Percentiles rank a stretch among this genome's conserved stretches.
Conservation (phyloP, 2,888 invertebrate genomes). For the Slavum lentiscoides region DNA sequence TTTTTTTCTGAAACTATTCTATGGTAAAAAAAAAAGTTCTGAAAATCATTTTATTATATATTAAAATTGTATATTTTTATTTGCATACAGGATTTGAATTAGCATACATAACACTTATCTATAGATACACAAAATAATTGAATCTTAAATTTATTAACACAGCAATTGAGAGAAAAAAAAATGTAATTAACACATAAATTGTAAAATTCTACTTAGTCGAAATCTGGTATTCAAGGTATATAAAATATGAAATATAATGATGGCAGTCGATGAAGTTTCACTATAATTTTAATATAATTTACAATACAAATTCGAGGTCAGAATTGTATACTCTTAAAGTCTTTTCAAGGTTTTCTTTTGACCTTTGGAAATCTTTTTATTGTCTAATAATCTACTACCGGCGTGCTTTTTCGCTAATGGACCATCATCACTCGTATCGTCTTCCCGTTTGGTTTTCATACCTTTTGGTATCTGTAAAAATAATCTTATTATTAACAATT, state of each 20-base stretch:
- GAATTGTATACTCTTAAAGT: slow-evolving; percentile 66
- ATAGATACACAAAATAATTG: slow-evolving; percentile 29
- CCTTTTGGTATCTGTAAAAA: slow-evolving; percentile 63
- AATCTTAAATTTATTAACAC: slow-evolving; percentile 23
- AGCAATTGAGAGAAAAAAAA: slow-evolving; percentile 15
- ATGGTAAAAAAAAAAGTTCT: slow-evolving; percentile 11
- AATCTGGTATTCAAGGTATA: slow-evolving; percentile 25
- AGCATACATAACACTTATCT: background rate
- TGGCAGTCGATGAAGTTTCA: slow-evolving; percentile 27
- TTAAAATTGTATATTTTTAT: slow-evolving; percentile 41
- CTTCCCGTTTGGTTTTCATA: slow-evolving; percentile 59
- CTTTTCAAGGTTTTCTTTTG: slow-evolving; percentile 83
- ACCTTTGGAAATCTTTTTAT: slow-evolving; percentile 76
- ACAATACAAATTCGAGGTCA: slow-evolving; percentile 23
- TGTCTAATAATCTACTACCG: slow-evolving; percentile 75
- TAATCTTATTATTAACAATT: background rate
- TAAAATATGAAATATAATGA: slow-evolving; percentile 44
- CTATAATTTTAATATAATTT: slow-evolving; percentile 23
- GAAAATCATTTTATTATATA: slow-evolving; percentile 13
- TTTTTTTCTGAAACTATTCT: background rate
- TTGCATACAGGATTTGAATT: slow-evolving; percentile 39
- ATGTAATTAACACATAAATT: background rate
- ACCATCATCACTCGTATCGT: slow-evolving; percentile 65
- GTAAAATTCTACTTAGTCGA: slow-evolving; percentile 26
- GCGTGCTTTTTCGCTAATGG: slow-evolving; percentile 84